Evolutionary conservation across 35 echinoderm and acorn worm genomes (phyloP), one percentile per base, ranked within the genome.

Genomic region (Heliocidaris tuberculata): DNA sequence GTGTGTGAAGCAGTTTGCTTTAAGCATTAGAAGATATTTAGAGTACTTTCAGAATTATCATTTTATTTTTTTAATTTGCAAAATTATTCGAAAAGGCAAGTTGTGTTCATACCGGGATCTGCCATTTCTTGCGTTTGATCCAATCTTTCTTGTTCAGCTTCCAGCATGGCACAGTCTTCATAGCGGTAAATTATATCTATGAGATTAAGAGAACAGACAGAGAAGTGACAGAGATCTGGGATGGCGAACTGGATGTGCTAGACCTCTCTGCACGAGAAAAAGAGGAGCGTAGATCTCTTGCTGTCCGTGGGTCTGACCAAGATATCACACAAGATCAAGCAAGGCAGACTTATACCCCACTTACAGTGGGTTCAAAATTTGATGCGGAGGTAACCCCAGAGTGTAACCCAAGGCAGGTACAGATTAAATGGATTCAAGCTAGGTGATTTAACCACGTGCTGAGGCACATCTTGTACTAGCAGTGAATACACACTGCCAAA

Each of bases 91-190:
- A 7, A 29, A 29, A 11, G 21, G 6, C 8, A 29, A 29, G 24
- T 17, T 4, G 0, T 11, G 85, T 13, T 32, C 31, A 47, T 89
- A 89, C 87, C 87, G 24, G 87, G 47, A 47, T 89, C 31, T 9
- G 5, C 29, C 47, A 89, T 32, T 89, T 32, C 31, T 89, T 89
- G 87, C 16, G 87, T 89, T 42, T 89, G 87, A 47, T 89, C 87
- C 87, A 89, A 30, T 11, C 47, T 32, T 89, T 89, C 65, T 78
- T 19, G 65, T 7, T 78, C 65, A n/a, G 65, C 65, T n/a, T 78
- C 65, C 65, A 78, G 65, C 24, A 78, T 6, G 21, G 65, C 87
- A 89, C 31, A 0, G 30, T 89, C 87, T 89, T 89, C 87, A 89
- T 47, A 89, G 17, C 87, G 31, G 87, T 89, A 89, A 6, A 89